phyloP scores from a whole-genome alignment of 2,113 vertebrate genomes.

The Cervus canadensis region DNA sequence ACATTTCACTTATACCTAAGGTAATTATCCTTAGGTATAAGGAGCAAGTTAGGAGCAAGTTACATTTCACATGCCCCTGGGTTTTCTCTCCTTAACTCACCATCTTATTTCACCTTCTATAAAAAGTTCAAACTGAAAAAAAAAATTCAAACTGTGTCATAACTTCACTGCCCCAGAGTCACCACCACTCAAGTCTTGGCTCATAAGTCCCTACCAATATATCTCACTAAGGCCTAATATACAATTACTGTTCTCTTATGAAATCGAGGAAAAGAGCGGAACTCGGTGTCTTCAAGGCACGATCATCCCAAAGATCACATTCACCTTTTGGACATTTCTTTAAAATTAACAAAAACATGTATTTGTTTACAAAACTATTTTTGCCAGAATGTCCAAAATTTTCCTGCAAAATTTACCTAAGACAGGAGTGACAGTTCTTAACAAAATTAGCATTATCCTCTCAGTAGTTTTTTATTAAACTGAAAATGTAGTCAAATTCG shows the following conservation, averaged over 20 bases:
- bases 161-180: neutral
- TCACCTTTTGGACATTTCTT: neutral
- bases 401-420: neutral
- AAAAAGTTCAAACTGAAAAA: neutral
- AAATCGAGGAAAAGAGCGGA: neutral
- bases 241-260: neutral
- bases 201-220: neutral
- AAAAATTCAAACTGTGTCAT: neutral
- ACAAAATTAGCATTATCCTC: neutral
- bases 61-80: neutral
- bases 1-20: neutral
- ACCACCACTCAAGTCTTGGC: neutral
- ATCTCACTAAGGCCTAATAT: neutral
- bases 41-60: neutral
- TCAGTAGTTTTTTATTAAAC: neutral
- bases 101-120: neutral
- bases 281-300: neutral
- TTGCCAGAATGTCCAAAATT: neutral
- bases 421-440: neutral
- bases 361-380: neutral
- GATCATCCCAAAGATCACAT: neutral
- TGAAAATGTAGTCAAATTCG: slow-evolving; percentile 4
- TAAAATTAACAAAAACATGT: neutral
- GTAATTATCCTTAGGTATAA: neutral
- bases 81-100: neutral